A percentile compares a stretch with the other conserved stretches of the same genome.
Evolutionary conservation across 2,113 vertebrate species (phyloP).

Genomic region (Capreolus pygargus): DNA sequence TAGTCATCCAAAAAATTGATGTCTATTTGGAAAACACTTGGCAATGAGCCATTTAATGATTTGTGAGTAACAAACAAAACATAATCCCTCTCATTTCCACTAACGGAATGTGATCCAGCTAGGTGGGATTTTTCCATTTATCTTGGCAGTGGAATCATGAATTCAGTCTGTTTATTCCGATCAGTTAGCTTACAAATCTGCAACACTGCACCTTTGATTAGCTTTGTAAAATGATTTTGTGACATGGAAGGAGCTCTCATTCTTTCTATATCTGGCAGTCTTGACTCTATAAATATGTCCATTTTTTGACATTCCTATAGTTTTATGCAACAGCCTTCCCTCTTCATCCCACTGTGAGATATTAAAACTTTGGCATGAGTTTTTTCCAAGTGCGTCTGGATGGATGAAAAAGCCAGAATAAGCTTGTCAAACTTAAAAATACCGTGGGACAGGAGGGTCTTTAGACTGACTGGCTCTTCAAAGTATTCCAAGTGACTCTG

Average conservation of each 20-base stretch:
- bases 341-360: conserved; percentile 66
- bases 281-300: conserved; percentile 69
- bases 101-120: conserved; percentile 69
- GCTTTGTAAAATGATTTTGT: conserved; percentile 52
- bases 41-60: conserved; percentile 39
- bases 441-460: conserved; percentile 45
- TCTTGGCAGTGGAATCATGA: conserved; percentile 66
- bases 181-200: conserved; percentile 68
- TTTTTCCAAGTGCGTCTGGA: conserved; percentile 70
- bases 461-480: conserved; percentile 62
- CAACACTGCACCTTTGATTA: conserved; percentile 69
- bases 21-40: conserved; percentile 49
- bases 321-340: conserved; percentile 68
- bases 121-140: conserved; percentile 78
- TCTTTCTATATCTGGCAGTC: conserved; percentile 71
- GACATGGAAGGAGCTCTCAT: conserved; percentile 67
- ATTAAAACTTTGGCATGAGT: conserved; percentile 65
- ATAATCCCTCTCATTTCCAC: conserved; percentile 51
- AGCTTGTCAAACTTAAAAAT: conserved; percentile 70
- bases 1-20: conserved; percentile 10
- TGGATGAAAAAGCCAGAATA: conserved; percentile 70
- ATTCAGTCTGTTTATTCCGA: conserved; percentile 71
- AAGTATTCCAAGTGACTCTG: conserved; percentile 44
- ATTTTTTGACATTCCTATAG: conserved; percentile 71
- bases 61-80: conserved; percentile 61